Conservation (phyloP, 2,113 vertebrate genomes). For the Nothobranchius furzeri region DNA sequence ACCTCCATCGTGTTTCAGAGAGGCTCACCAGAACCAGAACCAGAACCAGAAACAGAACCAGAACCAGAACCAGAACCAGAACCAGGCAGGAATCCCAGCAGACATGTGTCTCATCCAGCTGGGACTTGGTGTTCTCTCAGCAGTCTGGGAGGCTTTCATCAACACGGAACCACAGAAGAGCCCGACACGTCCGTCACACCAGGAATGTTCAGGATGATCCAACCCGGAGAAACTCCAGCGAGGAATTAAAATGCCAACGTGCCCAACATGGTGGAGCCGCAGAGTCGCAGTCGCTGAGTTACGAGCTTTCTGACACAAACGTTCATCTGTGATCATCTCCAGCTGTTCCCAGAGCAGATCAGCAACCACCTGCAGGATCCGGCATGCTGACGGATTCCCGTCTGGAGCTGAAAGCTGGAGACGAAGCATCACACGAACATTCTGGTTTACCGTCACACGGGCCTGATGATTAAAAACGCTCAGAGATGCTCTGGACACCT, state of each 20-base stretch:
- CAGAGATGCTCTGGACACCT: too few relatives aligned
- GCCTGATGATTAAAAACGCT: too few relatives aligned
- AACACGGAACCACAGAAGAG: slow-evolving; percentile 12
- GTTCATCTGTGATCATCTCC: too few relatives aligned
- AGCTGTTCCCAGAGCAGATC: too few relatives aligned
- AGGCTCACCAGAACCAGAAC: background rate
- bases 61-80: background rate
- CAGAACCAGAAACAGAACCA: background rate
- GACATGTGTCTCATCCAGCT: slow-evolving; percentile 28
- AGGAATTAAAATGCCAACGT: slow-evolving; percentile 20
- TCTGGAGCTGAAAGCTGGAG: too few relatives aligned
- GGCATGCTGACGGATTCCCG: too few relatives aligned
- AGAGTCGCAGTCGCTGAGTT: background rate
- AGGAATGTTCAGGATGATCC: slow-evolving; percentile 22
- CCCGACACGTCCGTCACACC: slow-evolving; percentile 21
- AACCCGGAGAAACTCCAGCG: background rate
- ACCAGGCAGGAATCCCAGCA: background rate
- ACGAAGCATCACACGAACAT: too few relatives aligned
- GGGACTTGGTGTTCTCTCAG: slow-evolving; percentile 35
- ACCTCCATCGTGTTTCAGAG: too few relatives aligned
- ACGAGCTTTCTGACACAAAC: background rate
- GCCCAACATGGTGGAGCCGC: background rate
- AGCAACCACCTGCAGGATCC: too few relatives aligned
- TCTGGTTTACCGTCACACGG: too few relatives aligned
- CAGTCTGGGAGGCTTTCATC: slow-evolving; percentile 14